A percentile compares a stretch with the other conserved stretches of the same genome.
phyloP scores from a whole-genome alignment of 2,888 invertebrate species.

The Drosophila setosimentum region DNA sequence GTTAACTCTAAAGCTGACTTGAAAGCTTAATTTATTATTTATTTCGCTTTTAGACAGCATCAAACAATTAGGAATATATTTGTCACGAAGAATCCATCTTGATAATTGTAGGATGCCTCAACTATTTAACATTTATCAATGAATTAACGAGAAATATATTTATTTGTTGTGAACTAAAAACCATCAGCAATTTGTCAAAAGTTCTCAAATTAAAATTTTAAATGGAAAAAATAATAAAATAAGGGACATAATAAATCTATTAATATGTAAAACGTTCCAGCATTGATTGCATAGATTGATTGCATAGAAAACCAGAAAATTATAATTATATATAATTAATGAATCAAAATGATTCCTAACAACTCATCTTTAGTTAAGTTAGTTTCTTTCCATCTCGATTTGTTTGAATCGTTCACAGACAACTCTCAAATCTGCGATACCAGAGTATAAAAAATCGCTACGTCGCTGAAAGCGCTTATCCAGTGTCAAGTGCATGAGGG shows the following conservation, averaged over 20 bases:
- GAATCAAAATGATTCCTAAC: no score
- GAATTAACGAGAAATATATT: background rate
- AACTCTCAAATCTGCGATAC: background rate
- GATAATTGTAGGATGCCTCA: background rate
- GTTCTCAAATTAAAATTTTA: background rate
- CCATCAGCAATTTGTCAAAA: no score
- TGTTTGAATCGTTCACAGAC: background rate
- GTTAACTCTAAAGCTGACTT: background rate
- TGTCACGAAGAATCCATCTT: background rate
- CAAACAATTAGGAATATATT: background rate
- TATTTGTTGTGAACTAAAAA: no score
- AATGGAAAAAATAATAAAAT: background rate
- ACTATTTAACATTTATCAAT: background rate
- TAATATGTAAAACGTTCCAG: background rate
- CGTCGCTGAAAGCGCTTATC: constrained; percentile 32
- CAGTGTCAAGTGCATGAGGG: constrained; percentile 74
- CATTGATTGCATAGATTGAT: background rate
- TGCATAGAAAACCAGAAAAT: no score
- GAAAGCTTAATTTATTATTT: background rate
- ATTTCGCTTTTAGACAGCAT: accelerated
- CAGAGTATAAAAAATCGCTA: constrained; percentile 13
- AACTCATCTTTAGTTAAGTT: no score
- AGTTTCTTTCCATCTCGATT: no score
- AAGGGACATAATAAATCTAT: background rate
- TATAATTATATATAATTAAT: no score